A percentile compares a stretch with the other conserved stretches of the same genome.
These are phyloP conservation scores for Barnardius zonarius DNA, from an alignment of 2,113 vertebrate genomes.

Conservation along the genomic window DNA sequence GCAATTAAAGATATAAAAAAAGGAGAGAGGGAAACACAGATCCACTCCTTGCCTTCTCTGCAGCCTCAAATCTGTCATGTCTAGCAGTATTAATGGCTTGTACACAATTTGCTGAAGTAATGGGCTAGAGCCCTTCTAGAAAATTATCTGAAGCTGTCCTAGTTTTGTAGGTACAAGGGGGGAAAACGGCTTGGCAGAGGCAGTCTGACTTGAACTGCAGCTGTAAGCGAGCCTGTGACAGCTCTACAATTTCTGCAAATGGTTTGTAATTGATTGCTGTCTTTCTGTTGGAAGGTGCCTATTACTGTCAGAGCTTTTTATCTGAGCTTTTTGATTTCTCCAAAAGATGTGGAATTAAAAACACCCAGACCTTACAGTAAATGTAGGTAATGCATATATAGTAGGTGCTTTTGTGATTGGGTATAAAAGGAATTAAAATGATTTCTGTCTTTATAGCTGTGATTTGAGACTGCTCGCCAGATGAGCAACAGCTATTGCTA, in stretches of 20 bases:
- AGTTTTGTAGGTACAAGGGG: slow-evolving; percentile 9
- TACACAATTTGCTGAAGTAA: neutral
- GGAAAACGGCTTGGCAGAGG: slow-evolving; percentile 23
- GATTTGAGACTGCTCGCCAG: neutral
- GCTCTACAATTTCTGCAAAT: slow-evolving; percentile 75
- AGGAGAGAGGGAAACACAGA: neutral
- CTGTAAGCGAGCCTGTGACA: slow-evolving; percentile 69
- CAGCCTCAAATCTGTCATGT: neutral
- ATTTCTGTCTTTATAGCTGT: slow-evolving; percentile 16
- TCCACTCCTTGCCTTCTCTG: neutral
- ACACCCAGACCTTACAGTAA: neutral
- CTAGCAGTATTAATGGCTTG: neutral
- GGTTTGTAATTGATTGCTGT: slow-evolving; percentile 76
- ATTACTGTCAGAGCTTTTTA: slow-evolving; percentile 78
- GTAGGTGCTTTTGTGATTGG: neutral
- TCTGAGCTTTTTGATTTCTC: slow-evolving; percentile 60
- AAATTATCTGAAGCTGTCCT: slow-evolving; percentile 35
- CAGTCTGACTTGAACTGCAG: slow-evolving; percentile 58
- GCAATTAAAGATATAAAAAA: neutral
- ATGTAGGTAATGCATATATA: neutral
- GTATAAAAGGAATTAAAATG: neutral
- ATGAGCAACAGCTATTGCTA: slow-evolving; percentile 30
- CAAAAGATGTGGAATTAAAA: neutral
- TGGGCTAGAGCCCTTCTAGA: neutral
- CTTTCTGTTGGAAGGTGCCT: slow-evolving; percentile 67